Conservation (phyloP, 1,140 invertebrate species). For the Caenorhabditis brenneri region DNA sequence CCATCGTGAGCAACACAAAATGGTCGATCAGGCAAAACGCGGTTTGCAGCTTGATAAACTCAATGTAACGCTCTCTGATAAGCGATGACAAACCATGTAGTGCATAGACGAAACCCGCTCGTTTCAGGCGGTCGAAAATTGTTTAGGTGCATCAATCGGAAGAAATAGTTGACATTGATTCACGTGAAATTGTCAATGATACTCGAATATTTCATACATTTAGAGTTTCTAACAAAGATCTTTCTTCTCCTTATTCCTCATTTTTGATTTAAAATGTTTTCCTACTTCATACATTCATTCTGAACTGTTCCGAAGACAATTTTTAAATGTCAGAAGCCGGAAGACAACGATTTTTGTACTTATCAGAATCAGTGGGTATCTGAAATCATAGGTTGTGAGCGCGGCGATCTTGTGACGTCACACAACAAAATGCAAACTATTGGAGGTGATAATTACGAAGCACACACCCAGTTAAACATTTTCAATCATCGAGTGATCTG, state of each 20-base stretch:
- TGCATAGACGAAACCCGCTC: conserved; percentile 13
- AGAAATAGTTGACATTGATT: background rate
- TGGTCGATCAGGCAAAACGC: conserved; percentile 18
- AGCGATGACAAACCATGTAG: conserved; percentile 14
- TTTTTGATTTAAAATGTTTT: background rate
- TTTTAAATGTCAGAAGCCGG: background rate
- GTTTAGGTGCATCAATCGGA: conserved; percentile 9
- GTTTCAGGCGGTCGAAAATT: conserved; percentile 33
- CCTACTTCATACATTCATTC: background rate
- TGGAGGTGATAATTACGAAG: background rate
- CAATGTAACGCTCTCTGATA: background rate
- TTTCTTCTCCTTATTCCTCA: background rate
- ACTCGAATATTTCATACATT: no score
- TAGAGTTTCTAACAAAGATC: no score
- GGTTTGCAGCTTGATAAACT: conserved; percentile 32
- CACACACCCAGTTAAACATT: background rate
- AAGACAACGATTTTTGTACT: background rate
- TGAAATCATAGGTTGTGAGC: background rate
- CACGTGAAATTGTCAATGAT: background rate
- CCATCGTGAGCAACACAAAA: conserved; percentile 37
- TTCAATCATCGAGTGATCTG: background rate
- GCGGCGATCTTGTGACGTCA: conserved; percentile 7
- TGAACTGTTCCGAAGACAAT: background rate
- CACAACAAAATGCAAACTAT: conserved; percentile 25
- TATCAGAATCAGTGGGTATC: background rate